Percentiles rank a stretch among this genome's conserved stretches.
Evolutionary conservation across 2,113 vertebrate species (phyloP).

Genomic region (Mesembrinibis cayennensis): DNA sequence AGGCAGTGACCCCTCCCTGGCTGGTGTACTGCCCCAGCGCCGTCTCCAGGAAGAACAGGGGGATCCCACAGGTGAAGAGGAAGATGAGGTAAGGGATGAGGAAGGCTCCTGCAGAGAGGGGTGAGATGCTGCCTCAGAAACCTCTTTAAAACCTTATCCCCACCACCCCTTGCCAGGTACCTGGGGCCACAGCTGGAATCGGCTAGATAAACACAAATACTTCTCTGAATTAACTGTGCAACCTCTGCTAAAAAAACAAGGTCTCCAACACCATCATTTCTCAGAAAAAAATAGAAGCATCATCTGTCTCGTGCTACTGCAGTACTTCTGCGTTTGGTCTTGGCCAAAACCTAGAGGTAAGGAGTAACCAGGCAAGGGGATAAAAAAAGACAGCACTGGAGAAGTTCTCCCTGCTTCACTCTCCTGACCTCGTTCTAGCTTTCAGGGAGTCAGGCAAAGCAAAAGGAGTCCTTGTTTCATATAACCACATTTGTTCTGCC

Average conservation of each 20-base stretch:
- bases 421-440: neutral
- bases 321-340: neutral
- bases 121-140: neutral
- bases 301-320: neutral
- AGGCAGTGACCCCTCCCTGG: constrained; percentile 88
- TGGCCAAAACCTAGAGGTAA: neutral
- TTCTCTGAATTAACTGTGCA: neutral
- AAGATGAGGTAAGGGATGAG: constrained; percentile 92
- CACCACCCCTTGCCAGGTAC: neutral
- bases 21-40: constrained; percentile 91
- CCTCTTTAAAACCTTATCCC: neutral
- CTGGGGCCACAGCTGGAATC: neutral
- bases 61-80: constrained; percentile 89
- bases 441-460: neutral
- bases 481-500: constrained; percentile 27
- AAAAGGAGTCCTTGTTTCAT: constrained; percentile 6
- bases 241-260: neutral
- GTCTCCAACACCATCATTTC: neutral
- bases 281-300: neutral
- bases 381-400: neutral
- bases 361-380: neutral
- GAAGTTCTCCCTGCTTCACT: neutral
- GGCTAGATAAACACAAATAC: neutral
- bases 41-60: constrained; percentile 89
- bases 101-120: constrained; percentile 81